Evolutionary conservation across 2,113 vertebrate species (phyloP).

Genomic region (Sciurus niger): DNA sequence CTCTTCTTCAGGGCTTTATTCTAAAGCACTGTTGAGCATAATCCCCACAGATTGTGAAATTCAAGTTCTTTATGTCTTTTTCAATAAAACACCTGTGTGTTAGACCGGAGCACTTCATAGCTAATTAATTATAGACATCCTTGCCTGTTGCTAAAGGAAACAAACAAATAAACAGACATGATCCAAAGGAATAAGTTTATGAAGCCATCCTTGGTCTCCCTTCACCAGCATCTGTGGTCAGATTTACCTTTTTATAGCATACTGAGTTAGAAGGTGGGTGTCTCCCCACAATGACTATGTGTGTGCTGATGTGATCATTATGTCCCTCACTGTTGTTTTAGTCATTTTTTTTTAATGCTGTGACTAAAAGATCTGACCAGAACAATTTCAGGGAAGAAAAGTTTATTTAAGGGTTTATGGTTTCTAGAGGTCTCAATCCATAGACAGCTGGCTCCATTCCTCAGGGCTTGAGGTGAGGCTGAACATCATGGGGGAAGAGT

Average conservation of each 20-base stretch:
- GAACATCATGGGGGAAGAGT: too few species aligned
- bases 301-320: neutral
- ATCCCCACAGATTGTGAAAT: neutral
- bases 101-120: neutral
- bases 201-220: neutral
- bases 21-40: neutral
- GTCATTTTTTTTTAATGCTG: too few species aligned
- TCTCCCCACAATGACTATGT: neutral
- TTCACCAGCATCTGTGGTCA: neutral
- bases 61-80: conserved; percentile 29
- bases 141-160: conserved; percentile 34
- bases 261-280: neutral
- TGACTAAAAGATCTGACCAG: too few species aligned
- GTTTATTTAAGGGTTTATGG: too few species aligned
- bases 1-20: neutral
- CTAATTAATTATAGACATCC: conserved; percentile 37
- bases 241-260: neutral
- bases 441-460: too few species aligned
- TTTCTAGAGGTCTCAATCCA: too few species aligned
- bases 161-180: neutral
- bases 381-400: too few species aligned
- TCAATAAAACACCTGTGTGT: neutral
- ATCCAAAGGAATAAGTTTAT: conserved; percentile 28
- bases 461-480: too few species aligned
- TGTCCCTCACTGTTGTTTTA: neutral